These are phyloP conservation scores for Artemia sinica DNA, from an alignment of 2,888 invertebrate species.

Conservation along the genomic window DNA sequence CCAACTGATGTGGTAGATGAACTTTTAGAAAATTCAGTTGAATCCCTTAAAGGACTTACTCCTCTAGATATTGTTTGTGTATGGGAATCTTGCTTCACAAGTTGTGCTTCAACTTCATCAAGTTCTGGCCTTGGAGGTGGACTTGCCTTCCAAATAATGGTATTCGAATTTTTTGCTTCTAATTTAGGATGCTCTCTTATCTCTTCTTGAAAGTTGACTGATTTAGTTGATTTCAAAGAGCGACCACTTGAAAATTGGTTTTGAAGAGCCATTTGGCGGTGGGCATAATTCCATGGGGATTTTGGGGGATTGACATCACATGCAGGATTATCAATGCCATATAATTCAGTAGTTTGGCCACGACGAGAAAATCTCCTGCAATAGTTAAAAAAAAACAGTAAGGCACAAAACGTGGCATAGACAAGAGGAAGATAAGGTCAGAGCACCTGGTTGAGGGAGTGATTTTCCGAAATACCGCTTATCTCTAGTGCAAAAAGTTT, in stretches of 20 bases:
- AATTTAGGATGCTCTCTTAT: slow-evolving; percentile 6
- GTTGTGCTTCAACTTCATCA: neutral
- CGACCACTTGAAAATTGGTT: slow-evolving; percentile 21
- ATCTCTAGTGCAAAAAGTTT: too few relatives aligned
- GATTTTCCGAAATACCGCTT: too few relatives aligned
- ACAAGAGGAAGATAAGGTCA: too few relatives aligned
- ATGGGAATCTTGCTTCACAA: neutral
- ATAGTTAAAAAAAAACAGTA: neutral
- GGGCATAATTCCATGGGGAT: slow-evolving; percentile 55
- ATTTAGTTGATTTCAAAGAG: slow-evolving; percentile 26
- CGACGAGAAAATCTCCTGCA: neutral
- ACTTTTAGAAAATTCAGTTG: neutral
- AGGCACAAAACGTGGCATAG: too few relatives aligned
- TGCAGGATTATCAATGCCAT: slow-evolving; percentile 47
- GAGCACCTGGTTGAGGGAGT: too few relatives aligned
- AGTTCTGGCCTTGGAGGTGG: slow-evolving; percentile 3
- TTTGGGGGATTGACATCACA: slow-evolving; percentile 46
- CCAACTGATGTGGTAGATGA: neutral
- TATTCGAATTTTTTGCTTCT: slow-evolving; percentile 4
- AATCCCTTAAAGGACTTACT: slow-evolving; percentile 3
- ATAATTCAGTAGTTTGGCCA: neutral
- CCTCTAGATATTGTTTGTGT: neutral
- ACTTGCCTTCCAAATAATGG: slow-evolving; percentile 7
- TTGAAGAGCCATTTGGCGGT: slow-evolving; percentile 24
- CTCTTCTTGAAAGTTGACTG: slow-evolving; percentile 25